Conservation (phyloP, 2,888 invertebrate genomes). For the Sarcophaga subvicina region DNA sequence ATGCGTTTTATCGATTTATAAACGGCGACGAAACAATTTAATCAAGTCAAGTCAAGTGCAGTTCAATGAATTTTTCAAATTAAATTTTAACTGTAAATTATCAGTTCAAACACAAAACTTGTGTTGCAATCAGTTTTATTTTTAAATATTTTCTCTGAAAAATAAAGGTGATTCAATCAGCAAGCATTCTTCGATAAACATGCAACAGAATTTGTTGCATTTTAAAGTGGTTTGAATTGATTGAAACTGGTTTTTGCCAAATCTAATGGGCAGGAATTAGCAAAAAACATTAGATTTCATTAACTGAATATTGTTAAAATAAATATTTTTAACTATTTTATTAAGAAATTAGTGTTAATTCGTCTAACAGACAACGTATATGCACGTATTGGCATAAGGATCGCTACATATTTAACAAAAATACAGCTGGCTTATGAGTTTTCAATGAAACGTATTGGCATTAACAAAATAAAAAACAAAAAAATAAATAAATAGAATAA, state of each 20-base stretch:
- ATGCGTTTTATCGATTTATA: neutral
- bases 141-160: constrained; percentile 5
- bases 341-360: constrained; percentile 48
- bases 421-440: constrained; percentile 7
- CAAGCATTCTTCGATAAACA: neutral
- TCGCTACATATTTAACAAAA: too few species aligned
- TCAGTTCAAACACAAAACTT: neutral
- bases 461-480: constrained; percentile 1
- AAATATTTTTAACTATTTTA: constrained; percentile 40
- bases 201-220: constrained; percentile 8
- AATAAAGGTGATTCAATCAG: too few species aligned
- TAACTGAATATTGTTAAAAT: constrained; percentile 51
- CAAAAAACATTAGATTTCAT: constrained; percentile 48
- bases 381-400: too few species aligned
- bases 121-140: neutral
- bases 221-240: constrained; percentile 29
- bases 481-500: neutral
- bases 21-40: neutral
- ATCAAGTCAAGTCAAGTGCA: constrained; percentile 23
- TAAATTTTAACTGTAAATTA: constrained; percentile 6
- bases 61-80: neutral
- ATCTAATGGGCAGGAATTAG: constrained; percentile 42
- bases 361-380: neutral
- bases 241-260: constrained; percentile 37
- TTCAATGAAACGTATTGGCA: constrained; percentile 15